A percentile compares a stretch with the other conserved stretches of the same genome.
Evolutionary conservation across 2,888 invertebrate genomes (phyloP).

Genomic region (Plagodis dolabraria): DNA sequence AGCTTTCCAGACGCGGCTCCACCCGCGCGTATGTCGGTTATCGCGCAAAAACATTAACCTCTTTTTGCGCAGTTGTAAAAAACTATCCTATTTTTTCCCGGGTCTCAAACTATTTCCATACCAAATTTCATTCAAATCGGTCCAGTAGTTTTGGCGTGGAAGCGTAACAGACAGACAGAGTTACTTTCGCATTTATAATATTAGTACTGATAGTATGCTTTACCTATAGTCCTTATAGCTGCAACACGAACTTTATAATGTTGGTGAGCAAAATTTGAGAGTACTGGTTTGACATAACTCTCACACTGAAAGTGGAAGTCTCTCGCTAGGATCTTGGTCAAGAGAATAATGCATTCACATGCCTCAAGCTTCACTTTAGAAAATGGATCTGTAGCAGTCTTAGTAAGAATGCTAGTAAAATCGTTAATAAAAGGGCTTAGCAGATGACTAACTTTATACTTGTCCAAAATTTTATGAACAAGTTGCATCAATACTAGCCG

Average conservation of each 20-base stretch:
- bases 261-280: slow-evolving; percentile 91
- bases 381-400: slow-evolving; percentile 90
- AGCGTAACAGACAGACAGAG: too few relatives aligned
- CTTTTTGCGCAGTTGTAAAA: too few relatives aligned
- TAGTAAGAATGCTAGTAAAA: slow-evolving; percentile 88
- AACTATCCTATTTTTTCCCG: too few relatives aligned
- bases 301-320: slow-evolving; percentile 92
- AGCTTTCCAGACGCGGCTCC: too few relatives aligned
- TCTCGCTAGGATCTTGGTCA: slow-evolving; percentile 86
- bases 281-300: slow-evolving; percentile 89
- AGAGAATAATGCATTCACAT: slow-evolving; percentile 88
- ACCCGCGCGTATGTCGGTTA: too few relatives aligned
- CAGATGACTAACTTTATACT: slow-evolving; percentile 85
- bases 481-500: slow-evolving; percentile 88
- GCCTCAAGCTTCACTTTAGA: slow-evolving; percentile 92
- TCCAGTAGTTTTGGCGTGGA: too few relatives aligned
- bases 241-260: slow-evolving; percentile 92
- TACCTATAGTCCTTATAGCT: slow-evolving; percentile 90
- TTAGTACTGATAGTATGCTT: too few relatives aligned
- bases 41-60: too few relatives aligned
- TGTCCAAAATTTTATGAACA: slow-evolving; percentile 87
- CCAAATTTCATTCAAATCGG: too few relatives aligned
- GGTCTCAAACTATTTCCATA: too few relatives aligned
- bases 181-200: too few relatives aligned
- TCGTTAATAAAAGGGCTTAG: slow-evolving; percentile 90